Evolutionary conservation across 2,797 vertebrate genomes (phyloP).

Genomic region (Parotocinclus haroldoi): DNA sequence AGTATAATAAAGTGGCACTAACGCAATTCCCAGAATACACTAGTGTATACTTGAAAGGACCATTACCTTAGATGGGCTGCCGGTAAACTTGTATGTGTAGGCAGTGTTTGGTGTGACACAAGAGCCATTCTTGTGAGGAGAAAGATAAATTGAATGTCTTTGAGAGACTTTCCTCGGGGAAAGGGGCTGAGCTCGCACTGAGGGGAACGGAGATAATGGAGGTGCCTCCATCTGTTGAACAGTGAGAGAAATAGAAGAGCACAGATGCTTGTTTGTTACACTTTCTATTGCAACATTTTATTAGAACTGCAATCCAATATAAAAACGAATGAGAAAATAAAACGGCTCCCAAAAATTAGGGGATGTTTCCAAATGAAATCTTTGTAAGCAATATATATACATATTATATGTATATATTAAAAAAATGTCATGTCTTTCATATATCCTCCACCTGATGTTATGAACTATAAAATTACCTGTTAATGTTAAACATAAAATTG

Average conservation of each 20-base stretch:
- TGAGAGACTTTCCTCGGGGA: constrained; percentile 92
- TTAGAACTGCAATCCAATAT: too few relatives aligned
- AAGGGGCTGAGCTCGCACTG: constrained; percentile 78
- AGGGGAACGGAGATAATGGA: constrained; percentile 88
- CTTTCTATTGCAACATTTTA: too few relatives aligned
- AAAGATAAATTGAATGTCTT: constrained; percentile 87
- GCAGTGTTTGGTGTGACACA: constrained; percentile 75
- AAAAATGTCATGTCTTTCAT: too few relatives aligned
- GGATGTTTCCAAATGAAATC: too few relatives aligned
- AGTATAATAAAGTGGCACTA: too few relatives aligned
- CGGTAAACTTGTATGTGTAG: constrained; percentile 85
- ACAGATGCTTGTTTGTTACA: not conserved
- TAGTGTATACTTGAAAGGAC: not conserved
- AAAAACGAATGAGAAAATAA: too few relatives aligned
- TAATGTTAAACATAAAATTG: too few relatives aligned
- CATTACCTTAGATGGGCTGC: constrained; percentile 89
- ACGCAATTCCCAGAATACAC: not conserved
- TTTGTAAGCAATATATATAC: too few relatives aligned
- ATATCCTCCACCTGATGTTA: too few relatives aligned
- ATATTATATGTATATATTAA: too few relatives aligned
- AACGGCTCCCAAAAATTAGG: too few relatives aligned
- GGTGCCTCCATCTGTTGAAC: constrained; percentile 78
- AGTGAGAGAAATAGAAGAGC: not conserved
- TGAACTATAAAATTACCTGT: too few relatives aligned
- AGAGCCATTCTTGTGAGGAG: constrained; percentile 84